These are phyloP conservation scores for Parnassius apollo DNA, from an alignment of 2,888 invertebrate species.

Conservation along the genomic window DNA sequence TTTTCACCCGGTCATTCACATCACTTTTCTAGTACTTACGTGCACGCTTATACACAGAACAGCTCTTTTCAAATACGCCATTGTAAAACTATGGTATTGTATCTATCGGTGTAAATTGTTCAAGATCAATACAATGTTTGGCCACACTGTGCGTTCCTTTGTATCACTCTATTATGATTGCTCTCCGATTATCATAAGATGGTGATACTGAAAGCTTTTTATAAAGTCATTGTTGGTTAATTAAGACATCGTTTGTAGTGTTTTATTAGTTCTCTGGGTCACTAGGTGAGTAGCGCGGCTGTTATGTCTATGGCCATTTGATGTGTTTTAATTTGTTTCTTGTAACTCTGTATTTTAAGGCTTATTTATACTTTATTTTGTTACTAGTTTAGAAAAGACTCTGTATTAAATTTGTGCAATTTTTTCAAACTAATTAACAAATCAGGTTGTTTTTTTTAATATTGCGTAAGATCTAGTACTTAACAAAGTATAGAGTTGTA, in stretches of 20 bases:
- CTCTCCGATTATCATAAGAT: constrained; percentile 57
- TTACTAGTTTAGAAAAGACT: no score
- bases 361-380: no score
- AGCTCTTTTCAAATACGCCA: constrained; percentile 59
- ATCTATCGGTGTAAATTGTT: constrained; percentile 55
- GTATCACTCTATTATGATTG: constrained; percentile 56
- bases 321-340: constrained; percentile 27
- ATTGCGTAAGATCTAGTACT: no score
- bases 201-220: constrained; percentile 55
- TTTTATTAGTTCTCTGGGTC: constrained; percentile 62
- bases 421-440: no score
- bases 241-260: constrained; percentile 55
- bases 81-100: constrained; percentile 61
- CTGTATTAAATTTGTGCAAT: no score
- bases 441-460: no score
- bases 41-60: constrained; percentile 51
- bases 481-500: no score
- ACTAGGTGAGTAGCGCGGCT: constrained; percentile 57
- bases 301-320: constrained; percentile 43
- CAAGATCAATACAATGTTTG: constrained; percentile 58
- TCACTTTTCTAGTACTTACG: constrained; percentile 54
- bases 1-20: constrained; percentile 54
- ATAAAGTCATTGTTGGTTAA: constrained; percentile 63
- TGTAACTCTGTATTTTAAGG: no score
- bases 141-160: constrained; percentile 45